Evolutionary conservation across 2,113 vertebrate species (phyloP).

Genomic region (Alosa alosa): DNA sequence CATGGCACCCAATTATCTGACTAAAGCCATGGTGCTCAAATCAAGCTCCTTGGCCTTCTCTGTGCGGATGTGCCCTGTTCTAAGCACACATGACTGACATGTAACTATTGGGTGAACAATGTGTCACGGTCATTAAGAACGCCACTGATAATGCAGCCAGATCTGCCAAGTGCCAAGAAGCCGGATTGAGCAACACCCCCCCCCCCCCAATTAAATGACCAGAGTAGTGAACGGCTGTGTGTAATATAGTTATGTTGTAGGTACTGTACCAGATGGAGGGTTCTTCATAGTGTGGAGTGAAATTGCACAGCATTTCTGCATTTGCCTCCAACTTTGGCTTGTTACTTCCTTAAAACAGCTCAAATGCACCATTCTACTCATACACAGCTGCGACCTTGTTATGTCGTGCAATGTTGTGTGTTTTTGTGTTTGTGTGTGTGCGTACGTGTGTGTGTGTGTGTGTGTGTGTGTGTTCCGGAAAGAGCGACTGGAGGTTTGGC

Average conservation of each 20-base stretch:
- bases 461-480: not conserved
- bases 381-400: not conserved
- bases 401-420: not conserved
- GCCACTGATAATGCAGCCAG: not conserved
- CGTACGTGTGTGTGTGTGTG: not conserved
- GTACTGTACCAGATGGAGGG: not conserved
- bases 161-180: not conserved
- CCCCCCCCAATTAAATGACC: not conserved
- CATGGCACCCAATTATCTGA: not conserved
- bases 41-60: not conserved
- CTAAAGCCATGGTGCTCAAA: not conserved
- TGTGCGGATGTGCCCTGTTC: not conserved
- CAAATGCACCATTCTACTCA: not conserved
- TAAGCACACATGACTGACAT: not conserved
- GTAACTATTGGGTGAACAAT: not conserved
- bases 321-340: not conserved
- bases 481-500: not conserved
- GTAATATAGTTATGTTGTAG: not conserved
- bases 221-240: not conserved
- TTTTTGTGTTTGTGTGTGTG: not conserved
- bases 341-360: not conserved
- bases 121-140: not conserved
- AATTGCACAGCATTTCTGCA: not conserved
- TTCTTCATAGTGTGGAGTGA: not conserved
- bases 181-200: not conserved